phyloP scores from a whole-genome alignment of 2,888 invertebrate species.

The Celastrina argiolus region DNA sequence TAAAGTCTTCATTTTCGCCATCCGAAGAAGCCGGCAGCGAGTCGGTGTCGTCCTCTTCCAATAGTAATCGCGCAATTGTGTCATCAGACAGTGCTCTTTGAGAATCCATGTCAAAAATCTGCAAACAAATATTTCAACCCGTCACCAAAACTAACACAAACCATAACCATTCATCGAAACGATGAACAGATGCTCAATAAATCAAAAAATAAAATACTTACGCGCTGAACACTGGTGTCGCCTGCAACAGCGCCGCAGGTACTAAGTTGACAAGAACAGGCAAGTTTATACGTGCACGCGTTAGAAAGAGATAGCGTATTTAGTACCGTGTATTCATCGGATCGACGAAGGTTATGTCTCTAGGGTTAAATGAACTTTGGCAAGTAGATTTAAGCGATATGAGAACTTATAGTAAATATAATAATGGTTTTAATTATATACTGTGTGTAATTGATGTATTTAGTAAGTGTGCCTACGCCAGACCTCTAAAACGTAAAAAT shows the following conservation, averaged over 20 bases:
- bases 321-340: background rate
- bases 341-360: constrained; percentile 16
- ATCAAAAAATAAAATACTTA: constrained; percentile 5
- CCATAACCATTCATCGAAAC: constrained; percentile 17
- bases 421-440: no score
- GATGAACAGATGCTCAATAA: constrained; percentile 10
- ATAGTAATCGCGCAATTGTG: background rate
- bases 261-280: constrained; percentile 6
- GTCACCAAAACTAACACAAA: constrained; percentile 18
- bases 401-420: no score
- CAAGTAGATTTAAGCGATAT: no score
- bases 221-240: background rate
- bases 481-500: no score
- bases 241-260: background rate
- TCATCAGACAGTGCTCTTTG: background rate
- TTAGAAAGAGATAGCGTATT: constrained; percentile 9
- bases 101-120: background rate
- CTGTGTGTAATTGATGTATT: no score
- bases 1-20: background rate
- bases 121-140: no score
- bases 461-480: no score
- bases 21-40: background rate
- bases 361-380: constrained; percentile 12
- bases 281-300: background rate
- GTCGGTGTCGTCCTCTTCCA: background rate